phyloP scores from a whole-genome alignment of 2,797 vertebrate genomes.

The Centroberyx gerrardi region DNA sequence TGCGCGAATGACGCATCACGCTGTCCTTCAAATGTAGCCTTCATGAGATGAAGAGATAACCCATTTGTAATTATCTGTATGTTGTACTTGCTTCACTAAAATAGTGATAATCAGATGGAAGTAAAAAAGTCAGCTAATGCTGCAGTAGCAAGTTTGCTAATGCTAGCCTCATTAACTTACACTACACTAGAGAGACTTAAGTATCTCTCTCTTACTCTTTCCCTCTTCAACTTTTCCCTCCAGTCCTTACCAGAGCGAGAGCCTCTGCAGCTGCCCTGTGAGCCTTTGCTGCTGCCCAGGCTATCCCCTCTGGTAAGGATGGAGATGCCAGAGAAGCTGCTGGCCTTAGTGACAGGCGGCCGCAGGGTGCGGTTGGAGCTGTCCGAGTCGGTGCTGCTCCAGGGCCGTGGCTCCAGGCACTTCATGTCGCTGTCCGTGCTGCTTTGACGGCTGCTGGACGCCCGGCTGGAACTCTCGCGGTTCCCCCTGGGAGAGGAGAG shows the following conservation, averaged over 20 bases:
- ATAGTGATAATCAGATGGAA: background rate
- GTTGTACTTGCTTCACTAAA: background rate
- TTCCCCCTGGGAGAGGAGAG: slow-evolving; percentile 88
- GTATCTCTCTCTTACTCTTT: background rate
- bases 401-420: slow-evolving; percentile 96
- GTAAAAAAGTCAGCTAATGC: too few relatives aligned
- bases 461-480: slow-evolving; percentile 92
- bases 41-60: background rate
- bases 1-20: background rate
- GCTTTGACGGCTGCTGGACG: slow-evolving; percentile 97
- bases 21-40: background rate
- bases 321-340: slow-evolving; percentile 99
- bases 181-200: background rate
- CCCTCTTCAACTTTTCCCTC: background rate
- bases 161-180: background rate
- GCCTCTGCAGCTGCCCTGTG: slow-evolving; percentile 86
- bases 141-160: background rate
- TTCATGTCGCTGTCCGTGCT: slow-evolving; percentile 98
- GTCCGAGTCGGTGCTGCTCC: slow-evolving; percentile 99
- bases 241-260: slow-evolving; percentile 85
- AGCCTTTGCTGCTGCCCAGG: slow-evolving; percentile 94
- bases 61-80: background rate
- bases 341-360: slow-evolving; percentile 98
- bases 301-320: slow-evolving; percentile 97
- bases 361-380: slow-evolving; percentile 93